Evolutionary conservation across 1,140 invertebrate genomes (phyloP).

Genomic region (Steinernema khuongi): DNA sequence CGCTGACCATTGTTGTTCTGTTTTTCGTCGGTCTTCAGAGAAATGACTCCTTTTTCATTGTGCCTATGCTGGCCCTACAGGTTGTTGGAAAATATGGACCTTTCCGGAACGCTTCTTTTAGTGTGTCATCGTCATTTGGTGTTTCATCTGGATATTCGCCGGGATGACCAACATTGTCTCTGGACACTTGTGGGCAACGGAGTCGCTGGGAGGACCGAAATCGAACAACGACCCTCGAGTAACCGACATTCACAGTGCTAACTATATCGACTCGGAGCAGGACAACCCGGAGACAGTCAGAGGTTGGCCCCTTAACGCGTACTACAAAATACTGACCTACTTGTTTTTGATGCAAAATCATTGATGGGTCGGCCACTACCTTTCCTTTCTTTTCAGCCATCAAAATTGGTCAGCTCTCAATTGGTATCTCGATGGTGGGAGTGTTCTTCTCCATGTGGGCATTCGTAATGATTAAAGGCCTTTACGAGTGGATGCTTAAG

Average conservation of each 20-base stretch:
- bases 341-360: no score
- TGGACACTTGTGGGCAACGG: slow-evolving; percentile 22
- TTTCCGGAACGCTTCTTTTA: slow-evolving; percentile 14
- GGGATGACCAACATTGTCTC: slow-evolving; percentile 17
- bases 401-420: slow-evolving; percentile 18
- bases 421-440: slow-evolving; percentile 16
- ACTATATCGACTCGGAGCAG: slow-evolving; percentile 21
- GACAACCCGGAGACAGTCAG: slow-evolving; percentile 21
- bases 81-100: not conserved
- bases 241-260: slow-evolving; percentile 11
- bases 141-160: slow-evolving; percentile 24
- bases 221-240: no score
- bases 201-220: slow-evolving; percentile 24
- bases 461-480: slow-evolving; percentile 20
- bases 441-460: slow-evolving; percentile 25
- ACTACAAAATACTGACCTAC: no score
- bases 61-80: slow-evolving; percentile 2
- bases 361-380: not conserved
- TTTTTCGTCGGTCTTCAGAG: not conserved
- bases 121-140: slow-evolving; percentile 23
- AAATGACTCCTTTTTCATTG: not conserved
- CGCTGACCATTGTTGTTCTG: not conserved
- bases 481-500: slow-evolving; percentile 22
- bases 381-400: slow-evolving; percentile 13
- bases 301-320: no score